A percentile compares a stretch with the other conserved stretches of the same genome.
Conservation (phyloP, 2,888 invertebrate genomes). For the Axea sp. region DNA sequence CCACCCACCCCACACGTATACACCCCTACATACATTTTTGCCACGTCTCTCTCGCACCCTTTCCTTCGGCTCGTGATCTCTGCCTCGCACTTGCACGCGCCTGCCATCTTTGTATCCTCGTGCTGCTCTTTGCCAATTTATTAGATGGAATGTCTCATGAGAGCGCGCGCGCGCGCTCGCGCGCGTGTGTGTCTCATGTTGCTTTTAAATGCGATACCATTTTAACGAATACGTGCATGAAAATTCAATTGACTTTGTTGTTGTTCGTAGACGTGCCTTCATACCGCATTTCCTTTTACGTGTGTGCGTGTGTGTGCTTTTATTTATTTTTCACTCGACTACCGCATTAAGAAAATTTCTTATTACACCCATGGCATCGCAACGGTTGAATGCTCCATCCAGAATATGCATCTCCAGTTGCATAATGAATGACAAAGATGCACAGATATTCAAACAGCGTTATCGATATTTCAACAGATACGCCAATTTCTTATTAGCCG, state of each 20-base stretch:
- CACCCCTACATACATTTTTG: constrained; percentile 23
- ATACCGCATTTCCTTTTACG: not conserved
- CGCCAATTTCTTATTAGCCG: too few species aligned
- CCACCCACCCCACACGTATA: constrained; percentile 41
- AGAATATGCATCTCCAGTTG: too few species aligned
- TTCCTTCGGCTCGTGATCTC: constrained; percentile 2
- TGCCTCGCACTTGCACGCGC: constrained; percentile 17
- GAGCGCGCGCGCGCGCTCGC: too few species aligned
- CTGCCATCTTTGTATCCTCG: constrained; percentile 33
- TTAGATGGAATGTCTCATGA: constrained; percentile 56
- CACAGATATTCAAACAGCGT: too few species aligned
- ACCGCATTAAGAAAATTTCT: too few species aligned
- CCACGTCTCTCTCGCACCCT: constrained; percentile 6
- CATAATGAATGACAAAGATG: too few species aligned
- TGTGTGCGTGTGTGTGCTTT: too few species aligned
- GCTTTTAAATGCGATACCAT: constrained; percentile 44
- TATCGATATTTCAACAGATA: too few species aligned
- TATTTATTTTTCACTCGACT: too few species aligned
- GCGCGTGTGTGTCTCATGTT: constrained; percentile 48
- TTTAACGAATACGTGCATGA: constrained; percentile 29
- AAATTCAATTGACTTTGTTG: constrained; percentile 40
- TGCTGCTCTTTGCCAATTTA: constrained; percentile 62
- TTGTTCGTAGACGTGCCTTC: not conserved
- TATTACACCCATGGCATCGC: too few species aligned
- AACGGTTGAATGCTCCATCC: too few species aligned